phyloP scores from a whole-genome alignment of 2,113 vertebrate genomes.

The Actenoides lindsayi region DNA sequence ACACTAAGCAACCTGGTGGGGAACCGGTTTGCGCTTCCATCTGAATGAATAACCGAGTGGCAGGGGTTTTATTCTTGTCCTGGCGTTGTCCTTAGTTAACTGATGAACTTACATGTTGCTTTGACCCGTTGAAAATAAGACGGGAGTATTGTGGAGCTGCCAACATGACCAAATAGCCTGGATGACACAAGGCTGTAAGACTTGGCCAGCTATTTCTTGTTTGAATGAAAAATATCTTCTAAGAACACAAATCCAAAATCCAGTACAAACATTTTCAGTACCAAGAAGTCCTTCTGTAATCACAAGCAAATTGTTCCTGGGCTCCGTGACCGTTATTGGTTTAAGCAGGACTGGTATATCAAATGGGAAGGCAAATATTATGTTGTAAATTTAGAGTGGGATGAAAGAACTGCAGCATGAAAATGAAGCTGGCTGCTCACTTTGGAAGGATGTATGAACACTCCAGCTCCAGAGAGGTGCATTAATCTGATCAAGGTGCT shows the following conservation, averaged over 20 bases:
- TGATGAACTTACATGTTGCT: neutral
- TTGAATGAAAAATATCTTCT: neutral
- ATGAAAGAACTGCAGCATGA: neutral
- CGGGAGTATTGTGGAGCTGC: neutral
- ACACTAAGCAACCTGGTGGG: neutral
- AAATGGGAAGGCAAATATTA: slow-evolving; percentile 26
- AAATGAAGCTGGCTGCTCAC: neutral
- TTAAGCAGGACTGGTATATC: neutral
- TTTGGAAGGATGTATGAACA: neutral
- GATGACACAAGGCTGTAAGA: neutral
- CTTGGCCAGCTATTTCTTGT: neutral
- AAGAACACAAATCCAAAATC: slow-evolving; percentile 7
- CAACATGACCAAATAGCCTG: neutral
- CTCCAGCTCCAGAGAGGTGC: neutral
- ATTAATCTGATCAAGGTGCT: neutral
- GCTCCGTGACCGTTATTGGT: neutral
- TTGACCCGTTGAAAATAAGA: neutral
- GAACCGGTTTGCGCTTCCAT: neutral
- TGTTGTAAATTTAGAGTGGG: neutral
- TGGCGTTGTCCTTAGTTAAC: neutral
- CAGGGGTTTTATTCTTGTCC: neutral
- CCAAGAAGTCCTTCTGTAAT: slow-evolving; percentile 1
- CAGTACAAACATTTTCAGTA: slow-evolving; percentile 21
- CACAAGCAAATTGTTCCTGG: neutral
- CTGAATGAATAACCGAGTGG: neutral